Percentiles rank a stretch among this genome's conserved stretches.
Conservation (phyloP, 2,797 vertebrate species). For the Semaprochilodus insignis region DNA sequence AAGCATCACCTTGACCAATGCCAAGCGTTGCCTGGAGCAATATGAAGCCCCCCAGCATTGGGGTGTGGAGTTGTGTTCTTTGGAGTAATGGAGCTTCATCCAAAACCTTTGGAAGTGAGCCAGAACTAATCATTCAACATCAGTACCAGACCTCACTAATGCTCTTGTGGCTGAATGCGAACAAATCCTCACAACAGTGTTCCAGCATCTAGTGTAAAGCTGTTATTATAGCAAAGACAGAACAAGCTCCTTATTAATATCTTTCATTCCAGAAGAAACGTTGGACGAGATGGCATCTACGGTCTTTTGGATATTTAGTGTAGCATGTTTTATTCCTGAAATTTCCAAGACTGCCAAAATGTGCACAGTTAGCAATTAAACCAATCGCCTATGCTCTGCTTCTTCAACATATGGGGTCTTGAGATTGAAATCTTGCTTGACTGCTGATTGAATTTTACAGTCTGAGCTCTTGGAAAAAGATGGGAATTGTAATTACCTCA, state of each 20-base stretch:
- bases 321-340: neutral
- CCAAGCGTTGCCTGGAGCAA: neutral
- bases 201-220: neutral
- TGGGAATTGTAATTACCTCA: constrained; percentile 78
- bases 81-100: neutral
- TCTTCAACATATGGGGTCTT: constrained; percentile 72
- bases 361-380: constrained; percentile 58
- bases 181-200: no score
- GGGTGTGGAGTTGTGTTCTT: neutral
- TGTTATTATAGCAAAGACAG: no score
- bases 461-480: constrained; percentile 71
- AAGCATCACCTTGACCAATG: neutral
- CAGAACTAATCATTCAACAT: neutral
- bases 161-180: no score
- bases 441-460: constrained; percentile 80
- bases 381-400: constrained; percentile 70
- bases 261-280: neutral
- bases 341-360: neutral
- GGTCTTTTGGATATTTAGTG: neutral
- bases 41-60: no score
- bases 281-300: neutral
- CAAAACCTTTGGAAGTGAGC: neutral
- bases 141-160: neutral
- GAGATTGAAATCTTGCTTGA: constrained; percentile 76
- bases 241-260: neutral